Evolutionary conservation across 2,797 vertebrate genomes (phyloP), one percentile per base, ranked within the genome.

Genomic region (Malurus splendens): DNA sequence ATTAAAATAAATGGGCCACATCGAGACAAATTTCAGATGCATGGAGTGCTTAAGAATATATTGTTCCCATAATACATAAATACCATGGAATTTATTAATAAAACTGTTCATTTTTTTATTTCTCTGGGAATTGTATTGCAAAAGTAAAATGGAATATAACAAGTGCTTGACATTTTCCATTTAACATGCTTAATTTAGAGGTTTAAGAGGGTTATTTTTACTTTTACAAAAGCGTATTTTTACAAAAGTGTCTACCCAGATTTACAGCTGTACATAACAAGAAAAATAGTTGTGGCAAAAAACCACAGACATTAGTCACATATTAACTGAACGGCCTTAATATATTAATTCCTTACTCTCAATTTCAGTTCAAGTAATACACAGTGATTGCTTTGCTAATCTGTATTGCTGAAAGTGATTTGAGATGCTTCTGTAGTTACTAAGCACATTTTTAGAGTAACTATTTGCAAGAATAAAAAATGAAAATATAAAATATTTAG

Each of bases 1-100:
- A 97, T 97, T 96, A 97, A 98, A 97, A 97, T 95, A 97, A 97
- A 97, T 96, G 96, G 93, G 94, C 97, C 96, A 95, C 95, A 97
- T 94, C 67, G 3, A 96, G 95, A 95, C 95, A 96, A 96, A 97
- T 95, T 95, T 96, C 67, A 78, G 91, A 95, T 90, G 88, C 94
- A 94, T 89, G 93, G 47, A 92, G 92, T 5, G 51, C 87, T 95
- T 95, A 90, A 95, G 93, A 95, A 93, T 94, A 90, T 93, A 95
- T 86, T 96, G 93, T 93, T 97, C 89, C 89, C 79, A 85, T 93
- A 91, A 92, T 64, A 67, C 44, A 91, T 50, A 70, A 93, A 90
- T 88, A 90, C 70, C 82, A 74, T 44, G 60, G 85, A 92, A 93
- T 84, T 86, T 90, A 71, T 74, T 89, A 92, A 85, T 83, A 95